Base-by-base conservation (phyloP, 2,797 vertebrate genomes). In the Anableps anableps region DNA sequence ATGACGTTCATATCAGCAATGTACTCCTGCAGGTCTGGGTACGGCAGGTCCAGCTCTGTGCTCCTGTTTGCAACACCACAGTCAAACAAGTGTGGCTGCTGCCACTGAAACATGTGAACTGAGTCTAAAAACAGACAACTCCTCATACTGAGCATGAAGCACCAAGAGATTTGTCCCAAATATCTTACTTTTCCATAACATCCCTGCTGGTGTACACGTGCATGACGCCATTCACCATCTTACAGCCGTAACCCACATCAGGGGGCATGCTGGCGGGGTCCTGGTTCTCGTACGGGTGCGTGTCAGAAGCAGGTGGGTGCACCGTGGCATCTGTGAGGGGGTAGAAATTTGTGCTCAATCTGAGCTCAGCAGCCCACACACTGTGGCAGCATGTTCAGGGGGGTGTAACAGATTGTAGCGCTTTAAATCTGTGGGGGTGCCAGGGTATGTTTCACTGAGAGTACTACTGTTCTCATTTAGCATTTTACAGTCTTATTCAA, bases 1-100 rank as follows among this genome's bases (percentile, higher is more conserved):
- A 99, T 97, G 89, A 99, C 96, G 64, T 99, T 99, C 97, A 99
- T 98, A 11, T 99, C 97, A 0, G 96, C 97, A 2, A 99, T 97
- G 85, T 98, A 99, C 75, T 99, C 98, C 92, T 97, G 96, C 88
- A 99, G 95, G 92, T 99, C 95, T 0, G 97, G 97, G 86, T 98
- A 99, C 0, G 96, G 97, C 84, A 99, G 96, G 80, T 99, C 97
- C 94, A 99, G 93, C 93, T 98, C 97, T 0, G 96, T 96, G 92
- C 90, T 96, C 94, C 97, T 98, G 91, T 89, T 77, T 2, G 73
- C 72, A 77, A 85, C 77, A 88, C 43, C 23, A 83, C 26, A 83
- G 80, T 13, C 26, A 87, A 29, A 85, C 64, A 10, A 38, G 34
- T 23, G 4, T 55, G 48, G 36, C 21, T 51, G 45, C 82, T 80